phyloP scores from a whole-genome alignment of 2,888 invertebrate genomes.

The Drosophila pegasa region DNA sequence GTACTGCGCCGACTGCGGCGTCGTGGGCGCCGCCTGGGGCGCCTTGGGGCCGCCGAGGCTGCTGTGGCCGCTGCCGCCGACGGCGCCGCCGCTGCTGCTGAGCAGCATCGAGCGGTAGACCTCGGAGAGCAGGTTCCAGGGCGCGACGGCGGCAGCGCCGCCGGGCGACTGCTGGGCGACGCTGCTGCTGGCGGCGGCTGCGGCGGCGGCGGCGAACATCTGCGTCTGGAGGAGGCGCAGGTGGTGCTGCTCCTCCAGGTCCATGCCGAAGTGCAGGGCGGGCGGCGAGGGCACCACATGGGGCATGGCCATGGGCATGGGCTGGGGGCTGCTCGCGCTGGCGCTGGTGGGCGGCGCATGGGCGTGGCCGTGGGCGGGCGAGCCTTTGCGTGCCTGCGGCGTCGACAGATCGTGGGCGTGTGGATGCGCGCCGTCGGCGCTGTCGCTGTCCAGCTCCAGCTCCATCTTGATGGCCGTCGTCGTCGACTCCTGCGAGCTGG shows the following conservation, averaged over 20 bases:
- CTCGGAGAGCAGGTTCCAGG: constrained; percentile 83
- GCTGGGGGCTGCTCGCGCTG: constrained; percentile 17
- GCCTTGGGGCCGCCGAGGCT: constrained; percentile 31
- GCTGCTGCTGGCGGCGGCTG: constrained; percentile 69
- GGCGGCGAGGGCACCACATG: constrained; percentile 33
- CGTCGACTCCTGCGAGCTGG: constrained; percentile 36
- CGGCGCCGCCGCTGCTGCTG: constrained; percentile 42
- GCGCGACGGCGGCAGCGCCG: constrained; percentile 25
- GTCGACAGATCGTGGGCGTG: constrained; percentile 42
- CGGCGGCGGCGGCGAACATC: constrained; percentile 82
- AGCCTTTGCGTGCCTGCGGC: constrained; percentile 21
- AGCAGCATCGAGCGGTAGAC: constrained; percentile 84
- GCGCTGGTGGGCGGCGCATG: not conserved
- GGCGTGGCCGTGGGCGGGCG: constrained; percentile 1
- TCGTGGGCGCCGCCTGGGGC: constrained; percentile 40
- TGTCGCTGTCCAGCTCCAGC: constrained; percentile 57
- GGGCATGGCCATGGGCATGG: not conserved
- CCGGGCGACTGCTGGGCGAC: constrained; percentile 18
- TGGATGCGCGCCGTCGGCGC: constrained; percentile 17
- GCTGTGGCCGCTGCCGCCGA: not conserved
- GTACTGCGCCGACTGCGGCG: constrained; percentile 67
- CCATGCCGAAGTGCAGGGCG: constrained; percentile 49
- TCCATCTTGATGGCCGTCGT: constrained; percentile 62
- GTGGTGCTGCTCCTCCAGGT: constrained; percentile 77
- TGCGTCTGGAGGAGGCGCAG: constrained; percentile 79